Evolutionary conservation across 2,888 invertebrate species (phyloP).

Genomic region (Teleiodes luculella): DNA sequence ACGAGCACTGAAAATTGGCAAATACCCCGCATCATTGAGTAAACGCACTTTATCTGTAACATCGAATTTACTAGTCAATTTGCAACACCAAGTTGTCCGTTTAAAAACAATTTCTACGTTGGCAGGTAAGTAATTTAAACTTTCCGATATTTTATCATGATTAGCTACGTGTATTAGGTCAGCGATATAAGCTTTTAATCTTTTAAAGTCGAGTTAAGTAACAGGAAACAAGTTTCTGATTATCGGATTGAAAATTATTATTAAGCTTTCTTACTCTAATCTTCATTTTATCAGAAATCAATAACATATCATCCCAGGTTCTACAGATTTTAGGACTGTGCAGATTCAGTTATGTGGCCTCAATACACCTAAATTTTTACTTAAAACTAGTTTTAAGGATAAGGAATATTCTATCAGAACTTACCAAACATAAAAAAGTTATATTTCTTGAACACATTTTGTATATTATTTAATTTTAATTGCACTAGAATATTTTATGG

Average conservation of each 20-base stretch:
- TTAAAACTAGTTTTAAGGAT: slow-evolving; percentile 14
- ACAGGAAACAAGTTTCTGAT: neutral
- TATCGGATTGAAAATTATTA: too few species aligned
- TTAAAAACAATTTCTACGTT: too few species aligned
- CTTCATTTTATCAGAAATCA: neutral
- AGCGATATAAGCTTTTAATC: neutral
- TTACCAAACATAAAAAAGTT: slow-evolving; percentile 61
- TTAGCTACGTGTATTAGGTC: neutral
- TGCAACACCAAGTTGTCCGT: neutral
- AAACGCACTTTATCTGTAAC: neutral
- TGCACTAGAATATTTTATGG: slow-evolving; percentile 40
- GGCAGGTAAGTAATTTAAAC: too few species aligned
- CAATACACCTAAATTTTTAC: slow-evolving; percentile 11
- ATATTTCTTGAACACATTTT: slow-evolving; percentile 65
- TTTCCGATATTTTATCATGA: neutral
- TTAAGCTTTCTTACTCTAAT: too few species aligned
- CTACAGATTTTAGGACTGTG: neutral
- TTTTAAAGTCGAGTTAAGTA: neutral
- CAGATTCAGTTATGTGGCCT: slow-evolving; percentile 19
- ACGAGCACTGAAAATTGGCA: neutral
- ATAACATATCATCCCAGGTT: too few species aligned
- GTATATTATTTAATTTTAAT: slow-evolving; percentile 36
- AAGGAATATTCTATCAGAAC: slow-evolving; percentile 29
- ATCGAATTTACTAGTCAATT: neutral
- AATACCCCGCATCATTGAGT: slow-evolving; percentile 1